Base-by-base conservation (phyloP, 1,140 invertebrate genomes). In the Apis florea region DNA sequence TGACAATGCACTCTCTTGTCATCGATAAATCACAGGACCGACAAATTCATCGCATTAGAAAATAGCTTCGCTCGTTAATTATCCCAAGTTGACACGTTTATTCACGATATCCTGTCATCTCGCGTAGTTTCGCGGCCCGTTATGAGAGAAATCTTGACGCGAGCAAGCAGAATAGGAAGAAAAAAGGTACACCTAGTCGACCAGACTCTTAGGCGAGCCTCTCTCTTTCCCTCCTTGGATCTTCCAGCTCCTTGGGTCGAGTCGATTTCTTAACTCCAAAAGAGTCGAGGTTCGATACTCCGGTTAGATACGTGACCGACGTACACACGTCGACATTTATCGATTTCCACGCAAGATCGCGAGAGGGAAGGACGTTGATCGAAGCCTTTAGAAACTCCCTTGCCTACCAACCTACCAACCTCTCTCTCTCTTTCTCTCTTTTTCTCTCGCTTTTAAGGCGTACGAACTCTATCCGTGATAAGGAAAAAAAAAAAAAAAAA, bases 291-390 rank as follows among this genome's bases (percentile, higher is more conserved):
- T 59, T 63, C 82, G 77, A 83, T 80, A 83, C 69, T 81, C 85
- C 75, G 85, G 85, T 84, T 86, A 85, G 80, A 83, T 87, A 87
- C 85, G 85, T 87, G 85, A 87, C 64, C 81, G 73, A 83, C 74
- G 85, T 83, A 74, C 85, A 56, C 78, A 74, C 82, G 73, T 79
- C 73, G 85, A 83, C 81, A 51, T 87, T 86, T 86, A 86, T 87
- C 82, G 76, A 87, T 87, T 87, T 87, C 85, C 82, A 86, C 81
- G 76, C 84, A 66, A 73, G 81, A 79, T 79, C 85, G 82, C 68
- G 75, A 78, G 49, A 51, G 73, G 72, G 51, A 74, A 59, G 77
- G 73, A 84, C 82, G 81, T 77, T 56, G 79, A 56, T 85, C 71
- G 80, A 86, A 63, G 66, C 73, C 80, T 82, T 82, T 85, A 77